Evolutionary conservation across 2,113 vertebrate genomes (phyloP).

Genomic region (Actenoides hombroni): DNA sequence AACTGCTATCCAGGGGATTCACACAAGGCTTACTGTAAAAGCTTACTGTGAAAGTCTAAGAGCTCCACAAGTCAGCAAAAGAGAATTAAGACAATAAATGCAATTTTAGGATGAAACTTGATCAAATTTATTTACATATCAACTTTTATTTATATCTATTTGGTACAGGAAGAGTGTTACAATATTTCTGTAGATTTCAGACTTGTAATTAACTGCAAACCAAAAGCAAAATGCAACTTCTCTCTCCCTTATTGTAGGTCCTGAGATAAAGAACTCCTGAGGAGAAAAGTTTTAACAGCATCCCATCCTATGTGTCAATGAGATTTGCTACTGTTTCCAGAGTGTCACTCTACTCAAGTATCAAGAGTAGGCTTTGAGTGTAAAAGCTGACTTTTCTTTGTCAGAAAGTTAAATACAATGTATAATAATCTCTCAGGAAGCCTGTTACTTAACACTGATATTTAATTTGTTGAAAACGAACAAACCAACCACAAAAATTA

Average conservation of each 20-base stretch:
- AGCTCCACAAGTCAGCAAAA: not conserved
- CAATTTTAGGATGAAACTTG: not conserved
- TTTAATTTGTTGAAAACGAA: not conserved
- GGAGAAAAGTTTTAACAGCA: not conserved
- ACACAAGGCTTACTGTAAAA: not conserved
- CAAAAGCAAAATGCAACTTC: not conserved
- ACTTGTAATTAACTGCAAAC: not conserved
- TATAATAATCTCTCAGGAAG: not conserved
- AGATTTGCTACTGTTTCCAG: not conserved
- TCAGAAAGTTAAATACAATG: not conserved
- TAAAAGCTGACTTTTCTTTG: not conserved
- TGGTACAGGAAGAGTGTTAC: not conserved
- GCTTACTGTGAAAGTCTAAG: not conserved
- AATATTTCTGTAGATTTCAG: not conserved
- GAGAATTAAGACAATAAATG: not conserved
- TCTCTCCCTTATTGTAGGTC: not conserved
- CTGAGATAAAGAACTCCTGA: not conserved
- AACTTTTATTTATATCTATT: not conserved
- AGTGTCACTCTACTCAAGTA: not conserved
- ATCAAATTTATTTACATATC: not conserved
- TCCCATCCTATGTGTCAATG: not conserved
- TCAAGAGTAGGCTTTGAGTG: not conserved
- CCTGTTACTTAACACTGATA: not conserved
- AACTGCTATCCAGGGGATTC: not conserved
- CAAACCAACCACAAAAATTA: not conserved